These are phyloP conservation scores for Pogonocherus hispidulus DNA, from an alignment of 2,888 invertebrate species.

Conservation along the genomic window DNA sequence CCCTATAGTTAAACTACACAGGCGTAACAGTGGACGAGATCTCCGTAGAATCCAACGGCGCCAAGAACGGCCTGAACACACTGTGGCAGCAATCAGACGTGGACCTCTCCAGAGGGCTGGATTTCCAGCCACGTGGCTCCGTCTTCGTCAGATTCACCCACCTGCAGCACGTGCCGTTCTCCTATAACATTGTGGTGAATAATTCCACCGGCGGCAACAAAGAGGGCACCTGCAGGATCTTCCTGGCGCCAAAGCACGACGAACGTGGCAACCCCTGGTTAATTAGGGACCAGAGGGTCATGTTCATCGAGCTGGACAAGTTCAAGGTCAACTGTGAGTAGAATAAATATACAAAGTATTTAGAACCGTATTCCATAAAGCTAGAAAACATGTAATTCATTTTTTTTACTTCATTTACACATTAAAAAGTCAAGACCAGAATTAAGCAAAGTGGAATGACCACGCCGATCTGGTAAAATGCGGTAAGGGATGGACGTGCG, in stretches of 20 bases:
- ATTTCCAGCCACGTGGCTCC: conserved; percentile 84
- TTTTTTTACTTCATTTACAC: no score
- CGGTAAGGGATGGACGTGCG: no score
- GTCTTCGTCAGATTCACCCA: conserved; percentile 78
- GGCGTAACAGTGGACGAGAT: conserved; percentile 75
- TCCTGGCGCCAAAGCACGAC: conserved; percentile 77
- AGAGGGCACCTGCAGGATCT: conserved; percentile 78
- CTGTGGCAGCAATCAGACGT: conserved; percentile 87
- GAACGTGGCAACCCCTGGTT: conserved; percentile 76
- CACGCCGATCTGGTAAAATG: no score
- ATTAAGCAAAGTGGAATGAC: no score
- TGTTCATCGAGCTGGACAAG: conserved; percentile 83
- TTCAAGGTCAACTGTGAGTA: conserved; percentile 76
- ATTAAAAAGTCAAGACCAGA: no score
- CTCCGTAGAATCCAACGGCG: conserved; percentile 71
- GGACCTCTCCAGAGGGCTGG: conserved; percentile 84
- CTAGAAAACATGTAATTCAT: no score
- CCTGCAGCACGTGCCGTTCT: conserved; percentile 81
- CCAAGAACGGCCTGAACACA: conserved; percentile 74
- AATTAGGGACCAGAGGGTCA: conserved; percentile 75
- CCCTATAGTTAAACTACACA: conserved; percentile 75
- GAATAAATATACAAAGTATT: no score
- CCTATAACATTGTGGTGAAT: conserved; percentile 70
- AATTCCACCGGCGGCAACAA: conserved; percentile 66
- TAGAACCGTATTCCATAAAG: no score